Base-by-base conservation (phyloP, 2,113 vertebrate genomes). In the Ahaetulla prasina region DNA sequence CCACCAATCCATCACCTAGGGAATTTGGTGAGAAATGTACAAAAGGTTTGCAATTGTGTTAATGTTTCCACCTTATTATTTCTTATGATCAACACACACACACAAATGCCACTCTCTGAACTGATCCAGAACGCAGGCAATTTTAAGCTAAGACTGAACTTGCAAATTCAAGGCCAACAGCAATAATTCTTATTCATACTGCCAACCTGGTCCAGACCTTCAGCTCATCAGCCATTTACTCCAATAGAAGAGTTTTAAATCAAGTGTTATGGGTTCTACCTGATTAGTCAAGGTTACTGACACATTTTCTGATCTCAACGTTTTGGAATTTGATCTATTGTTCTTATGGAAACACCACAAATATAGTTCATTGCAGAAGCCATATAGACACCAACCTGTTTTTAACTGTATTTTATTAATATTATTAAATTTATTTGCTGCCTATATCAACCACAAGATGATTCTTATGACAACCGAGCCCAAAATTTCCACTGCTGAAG, bases 281-380 rank as follows among this genome's bases (percentile, higher is more conserved):
- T 20, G 1, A n/a, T 45, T 43, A 0, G 0, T 85, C 16, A 57
- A 47, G 47, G 45, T 16, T 57, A 54, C n/a, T 11, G 53, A 14
- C 20, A 89, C 11, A 57, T 45, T 60, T 74, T 89, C 35, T 35
- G 43, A 27, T 47, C 3, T 49, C n/a, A 22, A 2, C 11, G 9
- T 50, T 68, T 68, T 50, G 45, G 27, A 90, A n/a, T 49, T 4
- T 54, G 55, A 39, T 27, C 43, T 43, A 7, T 43, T 0, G 3
- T 47, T 45, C 43, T 89, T 50, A 20, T 18, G 8, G 1, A 49
- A 43, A 49, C 20, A 27, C 10, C 16, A 68, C 43, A 47, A 90
- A 22, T 50, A 50, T 10, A 50, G 47, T 49, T 16, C 57, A 80
- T 80, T 39, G 68, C 57, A n/a, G 11, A 80, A 80, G 68, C 35